A percentile compares a stretch with the other conserved stretches of the same genome.
phyloP scores from a whole-genome alignment of 2,113 vertebrate genomes.

The Propithecus coquereli region DNA sequence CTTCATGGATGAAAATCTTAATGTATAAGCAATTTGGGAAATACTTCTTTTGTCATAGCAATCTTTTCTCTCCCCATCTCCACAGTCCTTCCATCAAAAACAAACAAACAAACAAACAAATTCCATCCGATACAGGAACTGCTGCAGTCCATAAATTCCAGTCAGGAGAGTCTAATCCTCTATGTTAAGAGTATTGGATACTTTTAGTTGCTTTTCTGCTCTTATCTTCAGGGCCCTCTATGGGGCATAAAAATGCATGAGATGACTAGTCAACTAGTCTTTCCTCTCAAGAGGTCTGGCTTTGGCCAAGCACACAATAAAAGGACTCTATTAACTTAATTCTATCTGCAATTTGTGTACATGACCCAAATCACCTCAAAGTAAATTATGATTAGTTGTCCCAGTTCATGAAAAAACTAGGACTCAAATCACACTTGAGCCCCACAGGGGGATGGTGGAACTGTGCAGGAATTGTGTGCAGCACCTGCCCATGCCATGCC shows the following conservation, averaged over 20 bases:
- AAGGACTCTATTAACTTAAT: slow-evolving; percentile 51
- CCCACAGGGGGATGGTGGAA: not conserved
- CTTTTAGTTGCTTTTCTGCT: slow-evolving; percentile 49
- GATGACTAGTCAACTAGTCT: slow-evolving; percentile 57
- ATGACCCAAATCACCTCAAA: slow-evolving; percentile 58
- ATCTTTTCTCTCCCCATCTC: not conserved
- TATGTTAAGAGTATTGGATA: slow-evolving; percentile 65
- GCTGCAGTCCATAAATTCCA: slow-evolving; percentile 37
- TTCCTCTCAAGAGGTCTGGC: slow-evolving; percentile 34
- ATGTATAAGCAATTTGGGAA: slow-evolving; percentile 46
- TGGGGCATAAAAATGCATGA: slow-evolving; percentile 35
- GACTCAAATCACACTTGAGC: not conserved
- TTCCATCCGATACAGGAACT: slow-evolving; percentile 25
- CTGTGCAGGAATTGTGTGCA: slow-evolving; percentile 55
- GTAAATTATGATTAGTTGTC: slow-evolving; percentile 49
- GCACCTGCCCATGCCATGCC: slow-evolving; percentile 67
- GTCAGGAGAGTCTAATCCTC: slow-evolving; percentile 28
- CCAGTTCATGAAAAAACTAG: not conserved
- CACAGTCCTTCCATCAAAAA: not conserved
- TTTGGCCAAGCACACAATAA: slow-evolving; percentile 41
- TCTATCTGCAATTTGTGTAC: slow-evolving; percentile 55
- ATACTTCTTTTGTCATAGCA: slow-evolving; percentile 34
- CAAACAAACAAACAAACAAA: not conserved
- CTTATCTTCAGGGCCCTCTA: slow-evolving; percentile 23
- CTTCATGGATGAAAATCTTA: slow-evolving; percentile 59